These are phyloP conservation scores for Episyrphus balteatus DNA, from an alignment of 1,140 invertebrate species.

Conservation along the genomic window DNA sequence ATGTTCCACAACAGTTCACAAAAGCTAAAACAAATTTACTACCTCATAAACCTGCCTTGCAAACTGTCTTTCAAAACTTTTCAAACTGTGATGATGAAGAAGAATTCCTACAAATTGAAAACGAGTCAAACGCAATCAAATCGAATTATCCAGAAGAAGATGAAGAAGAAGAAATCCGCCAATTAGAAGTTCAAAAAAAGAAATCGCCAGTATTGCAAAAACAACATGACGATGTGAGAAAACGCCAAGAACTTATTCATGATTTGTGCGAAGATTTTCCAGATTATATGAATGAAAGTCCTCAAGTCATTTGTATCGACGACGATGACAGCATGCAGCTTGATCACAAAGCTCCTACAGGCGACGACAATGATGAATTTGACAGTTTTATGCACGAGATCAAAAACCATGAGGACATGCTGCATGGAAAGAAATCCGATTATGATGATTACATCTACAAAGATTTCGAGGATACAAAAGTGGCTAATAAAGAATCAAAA, in stretches of 20 bases:
- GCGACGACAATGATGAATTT: slow-evolving; percentile 11
- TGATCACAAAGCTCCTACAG: too few relatives aligned
- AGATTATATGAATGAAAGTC: not conserved
- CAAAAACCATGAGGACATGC: slow-evolving; percentile 16
- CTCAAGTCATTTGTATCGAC: not conserved
- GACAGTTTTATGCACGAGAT: slow-evolving; percentile 18
- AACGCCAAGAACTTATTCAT: slow-evolving; percentile 1
- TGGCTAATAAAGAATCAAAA: slow-evolving; percentile 3
- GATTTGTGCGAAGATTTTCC: slow-evolving; percentile 5
- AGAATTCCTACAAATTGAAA: too few relatives aligned
- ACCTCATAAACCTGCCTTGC: too few relatives aligned
- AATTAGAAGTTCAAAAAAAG: too few relatives aligned
- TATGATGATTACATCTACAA: slow-evolving; percentile 18
- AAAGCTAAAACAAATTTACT: not conserved
- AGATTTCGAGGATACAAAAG: slow-evolving; percentile 15
- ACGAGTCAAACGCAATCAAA: too few relatives aligned
- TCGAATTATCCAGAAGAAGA: too few relatives aligned
- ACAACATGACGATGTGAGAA: not conserved
- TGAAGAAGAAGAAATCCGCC: too few relatives aligned
- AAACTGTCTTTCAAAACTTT: too few relatives aligned
- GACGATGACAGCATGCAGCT: not conserved
- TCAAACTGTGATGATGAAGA: too few relatives aligned
- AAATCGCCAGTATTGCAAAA: too few relatives aligned
- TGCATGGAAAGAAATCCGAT: slow-evolving; percentile 20
- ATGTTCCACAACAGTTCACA: not conserved